Evolutionary conservation across 92 coral and sea anemone genomes (phyloP).

Genomic region (Siderastrea siderea): DNA sequence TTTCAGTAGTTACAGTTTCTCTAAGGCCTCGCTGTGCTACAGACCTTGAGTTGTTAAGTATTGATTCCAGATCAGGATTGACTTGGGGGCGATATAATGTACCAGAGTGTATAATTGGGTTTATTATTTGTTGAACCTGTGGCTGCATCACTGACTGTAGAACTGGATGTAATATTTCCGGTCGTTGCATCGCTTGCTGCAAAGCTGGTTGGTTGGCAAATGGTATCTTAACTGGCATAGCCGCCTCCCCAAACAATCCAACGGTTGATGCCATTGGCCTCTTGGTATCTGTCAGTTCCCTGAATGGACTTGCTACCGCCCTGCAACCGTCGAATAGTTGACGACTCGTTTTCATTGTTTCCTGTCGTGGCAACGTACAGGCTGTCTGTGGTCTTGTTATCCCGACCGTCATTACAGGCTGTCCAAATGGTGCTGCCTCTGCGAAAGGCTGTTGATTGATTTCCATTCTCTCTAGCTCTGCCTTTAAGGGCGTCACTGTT

Average conservation of each 20-base stretch:
- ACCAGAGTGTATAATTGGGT: not conserved
- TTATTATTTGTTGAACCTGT: not conserved
- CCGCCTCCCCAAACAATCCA: not conserved
- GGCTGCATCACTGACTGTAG: not conserved
- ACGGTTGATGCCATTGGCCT: not conserved
- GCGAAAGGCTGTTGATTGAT: not conserved
- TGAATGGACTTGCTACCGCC: not conserved
- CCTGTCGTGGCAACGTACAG: not conserved
- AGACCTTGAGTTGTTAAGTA: not conserved
- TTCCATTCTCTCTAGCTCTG: not conserved
- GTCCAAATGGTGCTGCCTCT: not conserved
- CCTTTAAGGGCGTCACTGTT: not conserved
- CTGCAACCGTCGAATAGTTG: not conserved
- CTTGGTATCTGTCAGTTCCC: not conserved
- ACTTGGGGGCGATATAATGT: not conserved
- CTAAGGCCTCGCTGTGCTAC: not conserved
- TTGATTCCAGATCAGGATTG: not conserved
- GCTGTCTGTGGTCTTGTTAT: not conserved
- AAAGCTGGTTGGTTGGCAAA: not conserved
- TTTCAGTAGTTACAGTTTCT: not conserved
- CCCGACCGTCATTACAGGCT: not conserved
- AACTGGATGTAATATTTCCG: not conserved
- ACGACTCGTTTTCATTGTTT: not conserved
- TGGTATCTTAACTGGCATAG: not conserved
- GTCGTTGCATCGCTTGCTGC: not conserved